Base-by-base conservation (phyloP, 2,888 invertebrate genomes). In the Dasysyrphus tricinctus region DNA sequence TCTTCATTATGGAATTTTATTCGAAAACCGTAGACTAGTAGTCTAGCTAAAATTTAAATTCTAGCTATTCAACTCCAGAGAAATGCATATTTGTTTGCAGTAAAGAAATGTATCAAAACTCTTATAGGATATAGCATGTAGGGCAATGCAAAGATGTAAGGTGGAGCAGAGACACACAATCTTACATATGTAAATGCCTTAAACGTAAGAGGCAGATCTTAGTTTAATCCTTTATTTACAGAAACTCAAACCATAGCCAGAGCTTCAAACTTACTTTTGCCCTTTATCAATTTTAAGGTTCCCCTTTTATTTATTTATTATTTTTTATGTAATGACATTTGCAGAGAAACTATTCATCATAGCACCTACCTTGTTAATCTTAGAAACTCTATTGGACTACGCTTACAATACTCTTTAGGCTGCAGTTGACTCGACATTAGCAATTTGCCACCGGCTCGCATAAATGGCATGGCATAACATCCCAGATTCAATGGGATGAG, bases 381-480 rank as follows among this genome's bases (percentile, higher is more conserved):
- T 44, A 29, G 37, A 70, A 63, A 16, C 59, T 75, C 37, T 51
- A 8, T 24, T 42, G 49, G 14, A 57, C 39, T 67, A 32, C 9
- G 44, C 63, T 11, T 19, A 37, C 14, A 67, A 49, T 29, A 49
- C 14, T 47, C 44, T 63, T 39, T 19, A 73, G 82, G 67, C 83
- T 56, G 79, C 44, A 76, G 70, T 75, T 75, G 59, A 73, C 72
- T 72, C 84, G 67, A 76, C 76, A 80, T 84, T 67, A 61, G 59
- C 47, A 84, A 84, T 84, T 76, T 80, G 84, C 84, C 84, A 80
- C 54, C 80, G 61, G 72, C 75, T 76, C 76, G 72, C 80, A 70
- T 80, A 73, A 84, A 80, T 84, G 76, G 72, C 84, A 84, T 80
- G 76, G 80, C 80, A 80, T 80, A 84, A 84, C 76, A 80, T 61